phyloP scores from a whole-genome alignment of 2,113 vertebrate genomes.

The Toxotes chatareus region DNA sequence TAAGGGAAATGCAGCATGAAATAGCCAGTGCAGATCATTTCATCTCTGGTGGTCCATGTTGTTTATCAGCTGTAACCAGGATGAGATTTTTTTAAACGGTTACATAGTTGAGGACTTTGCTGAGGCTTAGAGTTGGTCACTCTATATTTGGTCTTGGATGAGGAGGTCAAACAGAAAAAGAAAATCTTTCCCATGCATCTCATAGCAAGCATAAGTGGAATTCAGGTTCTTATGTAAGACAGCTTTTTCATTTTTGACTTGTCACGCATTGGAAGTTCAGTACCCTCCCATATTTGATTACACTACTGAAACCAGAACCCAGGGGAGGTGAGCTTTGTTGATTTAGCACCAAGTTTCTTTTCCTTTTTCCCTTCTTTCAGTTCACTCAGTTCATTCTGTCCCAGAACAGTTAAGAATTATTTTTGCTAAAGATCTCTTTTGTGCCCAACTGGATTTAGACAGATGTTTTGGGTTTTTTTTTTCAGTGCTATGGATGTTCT shows the following conservation, averaged over 20 bases:
- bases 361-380: conserved; percentile 23
- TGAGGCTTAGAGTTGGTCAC: background rate
- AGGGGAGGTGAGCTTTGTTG: conserved; percentile 53
- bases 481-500: background rate
- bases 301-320: conserved; percentile 49
- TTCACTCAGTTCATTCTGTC: conserved; percentile 30
- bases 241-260: conserved; percentile 49
- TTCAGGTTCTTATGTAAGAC: conserved; percentile 63
- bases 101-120: conserved; percentile 26
- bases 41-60: conserved; percentile 50
- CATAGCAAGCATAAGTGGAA: conserved; percentile 49
- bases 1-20: conserved; percentile 19
- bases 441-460: background rate
- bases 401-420: background rate
- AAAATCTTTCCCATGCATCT: conserved; percentile 47
- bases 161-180: conserved; percentile 40
- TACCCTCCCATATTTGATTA: conserved; percentile 47
- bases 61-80: conserved; percentile 52
- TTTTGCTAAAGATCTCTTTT: conserved; percentile 2
- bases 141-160: conserved; percentile 62
- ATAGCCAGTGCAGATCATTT: background rate
- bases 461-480: conserved; percentile 1
- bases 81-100: conserved; percentile 37
- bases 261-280: conserved; percentile 26
- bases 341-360: conserved; percentile 42